phyloP scores from a whole-genome alignment of 1,140 invertebrate species.

The Aphelenchoides avenae region DNA sequence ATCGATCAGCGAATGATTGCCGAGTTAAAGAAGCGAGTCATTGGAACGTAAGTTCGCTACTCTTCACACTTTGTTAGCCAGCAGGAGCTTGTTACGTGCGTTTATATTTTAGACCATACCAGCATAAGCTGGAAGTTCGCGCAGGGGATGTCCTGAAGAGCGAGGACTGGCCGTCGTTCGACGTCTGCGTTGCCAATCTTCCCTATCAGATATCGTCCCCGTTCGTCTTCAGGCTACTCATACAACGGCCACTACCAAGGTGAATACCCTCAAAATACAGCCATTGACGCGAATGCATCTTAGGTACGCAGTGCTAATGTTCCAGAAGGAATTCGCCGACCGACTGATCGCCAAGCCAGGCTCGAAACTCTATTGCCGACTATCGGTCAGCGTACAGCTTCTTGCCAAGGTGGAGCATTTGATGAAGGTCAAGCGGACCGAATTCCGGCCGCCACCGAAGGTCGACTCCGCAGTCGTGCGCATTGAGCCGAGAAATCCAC shows the following conservation, averaged over 20 bases:
- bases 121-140: conserved; percentile 80
- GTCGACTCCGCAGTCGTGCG: conserved; percentile 97
- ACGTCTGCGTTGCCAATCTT: conserved; percentile 98
- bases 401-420: conserved; percentile 88
- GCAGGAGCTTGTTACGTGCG: background rate
- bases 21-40: conserved; percentile 93
- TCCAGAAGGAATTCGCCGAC: conserved; percentile 97
- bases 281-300: conserved; percentile 7
- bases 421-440: conserved; percentile 94
- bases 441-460: conserved; percentile 91
- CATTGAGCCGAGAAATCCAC: conserved; percentile 91
- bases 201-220: conserved; percentile 97
- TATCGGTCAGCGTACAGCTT: conserved; percentile 93
- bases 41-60: conserved; percentile 69
- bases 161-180: conserved; percentile 92
- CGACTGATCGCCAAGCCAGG: conserved; percentile 91
- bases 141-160: conserved; percentile 75
- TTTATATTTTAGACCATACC: conserved; percentile 66
- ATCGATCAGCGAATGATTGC: conserved; percentile 87
- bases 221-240: conserved; percentile 87
- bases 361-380: conserved; percentile 90
- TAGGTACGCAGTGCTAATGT: conserved; percentile 94
- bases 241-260: conserved; percentile 72
- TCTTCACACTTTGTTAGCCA: background rate
- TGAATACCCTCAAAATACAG: conserved; percentile 11